These are phyloP conservation scores for Xenopus borealis DNA, from an alignment of 2,113 vertebrate genomes.

Conservation along the genomic window DNA sequence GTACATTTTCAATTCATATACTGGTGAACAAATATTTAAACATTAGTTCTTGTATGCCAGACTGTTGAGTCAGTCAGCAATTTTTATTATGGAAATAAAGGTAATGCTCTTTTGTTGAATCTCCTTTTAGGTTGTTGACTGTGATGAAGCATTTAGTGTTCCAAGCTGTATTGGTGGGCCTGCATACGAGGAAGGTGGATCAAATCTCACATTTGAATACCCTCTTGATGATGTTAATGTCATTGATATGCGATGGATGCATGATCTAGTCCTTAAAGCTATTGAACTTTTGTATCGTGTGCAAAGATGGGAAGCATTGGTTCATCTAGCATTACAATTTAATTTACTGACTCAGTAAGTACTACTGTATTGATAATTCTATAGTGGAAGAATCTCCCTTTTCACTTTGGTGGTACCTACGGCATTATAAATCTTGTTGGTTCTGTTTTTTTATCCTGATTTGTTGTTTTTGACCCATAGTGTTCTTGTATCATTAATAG, in stretches of 20 bases:
- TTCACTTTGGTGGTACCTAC: no score
- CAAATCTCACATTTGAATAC: conserved; percentile 68
- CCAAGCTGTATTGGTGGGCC: conserved; percentile 76
- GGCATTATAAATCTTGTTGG: not conserved
- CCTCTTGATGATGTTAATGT: conserved; percentile 75
- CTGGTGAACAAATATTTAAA: no score
- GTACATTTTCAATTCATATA: no score
- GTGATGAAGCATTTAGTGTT: conserved; percentile 62
- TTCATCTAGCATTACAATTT: conserved; percentile 81
- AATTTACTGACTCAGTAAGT: conserved; percentile 81
- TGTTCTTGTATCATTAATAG: no score
- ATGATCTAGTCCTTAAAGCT: conserved; percentile 73
- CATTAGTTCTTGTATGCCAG: no score
- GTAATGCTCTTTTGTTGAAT: no score
- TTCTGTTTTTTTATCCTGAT: conserved; percentile 6
- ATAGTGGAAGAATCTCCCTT: not conserved
- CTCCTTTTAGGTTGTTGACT: conserved; percentile 59
- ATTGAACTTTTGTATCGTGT: conserved; percentile 78
- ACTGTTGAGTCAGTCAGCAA: no score
- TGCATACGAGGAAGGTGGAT: conserved; percentile 71
- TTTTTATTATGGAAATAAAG: no score
- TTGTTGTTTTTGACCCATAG: no score
- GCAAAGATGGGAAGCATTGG: conserved; percentile 83
- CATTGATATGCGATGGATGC: conserved; percentile 80
- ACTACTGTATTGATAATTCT: not conserved